Evolutionary conservation across 2,888 invertebrate genomes (phyloP).

Genomic region (Stenchaetothrips biformis): DNA sequence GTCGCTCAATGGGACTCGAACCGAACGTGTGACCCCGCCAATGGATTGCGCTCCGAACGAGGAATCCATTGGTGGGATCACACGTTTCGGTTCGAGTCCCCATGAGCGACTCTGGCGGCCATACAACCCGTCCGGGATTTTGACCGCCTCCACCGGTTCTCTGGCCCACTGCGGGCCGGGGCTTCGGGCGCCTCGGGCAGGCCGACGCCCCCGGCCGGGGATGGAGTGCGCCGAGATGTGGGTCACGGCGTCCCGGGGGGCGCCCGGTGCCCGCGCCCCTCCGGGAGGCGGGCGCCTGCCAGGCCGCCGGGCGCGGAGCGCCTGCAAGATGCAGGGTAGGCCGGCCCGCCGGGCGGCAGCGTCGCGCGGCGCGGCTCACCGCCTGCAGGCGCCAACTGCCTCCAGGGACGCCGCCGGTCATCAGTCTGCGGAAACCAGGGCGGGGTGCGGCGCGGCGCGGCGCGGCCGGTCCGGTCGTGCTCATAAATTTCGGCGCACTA

Average conservation of each 20-base stretch:
- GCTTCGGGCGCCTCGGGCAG: no score
- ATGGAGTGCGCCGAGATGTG: neutral
- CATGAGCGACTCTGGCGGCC: no score
- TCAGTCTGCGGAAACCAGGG: neutral
- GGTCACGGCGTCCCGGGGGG: conserved; percentile 5
- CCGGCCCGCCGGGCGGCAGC: neutral
- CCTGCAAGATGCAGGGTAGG: neutral
- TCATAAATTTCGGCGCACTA: no score
- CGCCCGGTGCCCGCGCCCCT: neutral
- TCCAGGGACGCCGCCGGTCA: no score
- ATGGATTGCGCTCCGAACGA: no score
- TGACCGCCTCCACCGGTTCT: neutral
- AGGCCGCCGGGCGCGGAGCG: neutral
- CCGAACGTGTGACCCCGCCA: no score
- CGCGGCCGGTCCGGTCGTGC: neutral
- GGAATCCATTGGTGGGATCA: no score
- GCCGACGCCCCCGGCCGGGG: no score
- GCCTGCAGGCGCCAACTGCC: no score
- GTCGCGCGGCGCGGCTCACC: neutral
- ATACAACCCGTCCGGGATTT: no score
- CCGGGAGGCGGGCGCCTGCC: neutral
- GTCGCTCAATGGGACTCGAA: no score
- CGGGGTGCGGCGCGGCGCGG: neutral
- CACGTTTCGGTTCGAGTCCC: no score
- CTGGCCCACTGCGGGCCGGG: neutral